Conservation (phyloP, 2,888 invertebrate species). For the Lithophane socia region DNA sequence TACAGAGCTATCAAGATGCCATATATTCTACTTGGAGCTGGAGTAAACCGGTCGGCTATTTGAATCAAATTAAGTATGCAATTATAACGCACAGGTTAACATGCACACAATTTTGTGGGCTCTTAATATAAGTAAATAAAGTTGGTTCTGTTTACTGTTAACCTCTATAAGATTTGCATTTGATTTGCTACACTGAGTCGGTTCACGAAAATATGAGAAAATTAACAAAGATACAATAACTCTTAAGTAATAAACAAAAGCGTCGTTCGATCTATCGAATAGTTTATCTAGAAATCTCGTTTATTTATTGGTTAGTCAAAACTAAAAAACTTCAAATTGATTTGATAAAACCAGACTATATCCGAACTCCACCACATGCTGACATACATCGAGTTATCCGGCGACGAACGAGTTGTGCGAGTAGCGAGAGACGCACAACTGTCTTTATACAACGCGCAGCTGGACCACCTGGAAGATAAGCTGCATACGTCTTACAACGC, state of each 20-base stretch:
- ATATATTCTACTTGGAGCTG: not conserved
- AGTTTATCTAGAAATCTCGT: too few relatives aligned
- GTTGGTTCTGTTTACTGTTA: not conserved
- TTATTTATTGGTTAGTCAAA: not conserved
- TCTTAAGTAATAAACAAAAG: not conserved
- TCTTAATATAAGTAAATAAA: not conserved
- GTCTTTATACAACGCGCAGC: conserved; percentile 87
- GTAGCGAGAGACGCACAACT: conserved; percentile 63
- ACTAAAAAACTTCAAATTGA: not conserved
- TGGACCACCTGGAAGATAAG: conserved; percentile 87
- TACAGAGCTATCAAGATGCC: not conserved
- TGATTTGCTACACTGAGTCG: not conserved
- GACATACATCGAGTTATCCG: conserved; percentile 83
- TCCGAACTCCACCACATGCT: conserved; percentile 91
- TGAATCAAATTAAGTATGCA: not conserved
- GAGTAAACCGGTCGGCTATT: not conserved
- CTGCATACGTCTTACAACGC: conserved; percentile 74
- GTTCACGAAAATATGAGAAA: not conserved
- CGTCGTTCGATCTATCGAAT: not conserved
- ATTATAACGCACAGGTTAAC: not conserved
- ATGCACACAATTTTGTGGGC: not conserved
- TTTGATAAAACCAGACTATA: conserved; percentile 78
- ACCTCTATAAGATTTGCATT: not conserved
- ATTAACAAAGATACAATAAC: not conserved
- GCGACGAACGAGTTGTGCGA: conserved; percentile 75